Conservation (phyloP, 2,888 invertebrate species). For the Drosophila mercatorum region DNA sequence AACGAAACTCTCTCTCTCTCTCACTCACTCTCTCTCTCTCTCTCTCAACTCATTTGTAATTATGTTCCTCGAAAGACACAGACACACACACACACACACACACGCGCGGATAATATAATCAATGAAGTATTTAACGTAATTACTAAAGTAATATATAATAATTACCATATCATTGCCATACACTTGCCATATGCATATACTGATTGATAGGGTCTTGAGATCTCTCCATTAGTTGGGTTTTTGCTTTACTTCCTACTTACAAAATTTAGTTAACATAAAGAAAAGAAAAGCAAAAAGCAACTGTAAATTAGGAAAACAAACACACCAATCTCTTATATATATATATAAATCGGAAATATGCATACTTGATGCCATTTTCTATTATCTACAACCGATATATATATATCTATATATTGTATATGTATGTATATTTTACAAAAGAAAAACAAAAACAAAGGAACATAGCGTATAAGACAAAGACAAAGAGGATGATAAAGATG, state of each 20-base stretch:
- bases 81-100: slow-evolving; percentile 28
- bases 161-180: slow-evolving; percentile 77
- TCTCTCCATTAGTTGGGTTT: slow-evolving; percentile 53
- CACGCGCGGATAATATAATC: slow-evolving; percentile 28
- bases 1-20: slow-evolving; percentile 39
- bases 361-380: slow-evolving; percentile 56
- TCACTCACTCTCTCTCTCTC: background rate
- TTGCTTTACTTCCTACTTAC: slow-evolving; percentile 35
- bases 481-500: background rate
- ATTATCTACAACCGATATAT: slow-evolving; percentile 69
- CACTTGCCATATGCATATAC: slow-evolving; percentile 41
- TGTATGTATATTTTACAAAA: slow-evolving; percentile 77
- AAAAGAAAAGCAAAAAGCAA: slow-evolving; percentile 12
- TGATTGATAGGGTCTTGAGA: slow-evolving; percentile 38
- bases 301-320: slow-evolving; percentile 53
- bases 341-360: slow-evolving; percentile 19
- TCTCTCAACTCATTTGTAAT: slow-evolving; percentile 79
- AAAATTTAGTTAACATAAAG: slow-evolving; percentile 49
- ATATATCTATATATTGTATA: slow-evolving; percentile 70
- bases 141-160: slow-evolving; percentile 54
- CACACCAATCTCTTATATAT: slow-evolving; percentile 52
- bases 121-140: slow-evolving; percentile 25
- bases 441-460: slow-evolving; percentile 47
- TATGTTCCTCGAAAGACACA: slow-evolving; percentile 77
- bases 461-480: slow-evolving; percentile 57